A percentile compares a stretch with the other conserved stretches of the same genome.
Evolutionary conservation across 2,888 invertebrate genomes (phyloP).

Genomic region (Scrobipalpa costella): DNA sequence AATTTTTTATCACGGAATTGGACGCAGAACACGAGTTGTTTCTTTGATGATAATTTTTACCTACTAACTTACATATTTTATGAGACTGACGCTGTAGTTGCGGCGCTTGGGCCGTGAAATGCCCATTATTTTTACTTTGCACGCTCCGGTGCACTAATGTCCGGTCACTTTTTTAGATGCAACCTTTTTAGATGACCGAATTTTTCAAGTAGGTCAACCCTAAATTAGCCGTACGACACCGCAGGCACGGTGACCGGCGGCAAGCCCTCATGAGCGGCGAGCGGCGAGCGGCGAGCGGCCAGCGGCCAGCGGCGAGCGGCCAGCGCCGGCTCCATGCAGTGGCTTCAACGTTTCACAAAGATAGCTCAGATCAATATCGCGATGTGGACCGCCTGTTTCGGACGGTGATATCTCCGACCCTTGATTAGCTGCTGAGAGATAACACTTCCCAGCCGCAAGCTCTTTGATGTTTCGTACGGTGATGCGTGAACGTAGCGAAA

Average conservation of each 20-base stretch:
- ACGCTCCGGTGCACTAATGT: slow-evolving; percentile 23
- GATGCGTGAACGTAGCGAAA: slow-evolving; percentile 43
- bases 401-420: slow-evolving; percentile 41
- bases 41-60: slow-evolving; percentile 26
- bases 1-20: slow-evolving; percentile 21
- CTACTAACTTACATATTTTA: slow-evolving; percentile 19
- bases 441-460: slow-evolving; percentile 39
- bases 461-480: slow-evolving; percentile 42
- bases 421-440: slow-evolving; percentile 40
- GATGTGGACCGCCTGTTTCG: slow-evolving; percentile 46
- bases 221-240: slow-evolving; percentile 59
- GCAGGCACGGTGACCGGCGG: slow-evolving; percentile 30
- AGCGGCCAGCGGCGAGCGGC: slow-evolving; percentile 49
- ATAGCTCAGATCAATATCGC: slow-evolving; percentile 62
- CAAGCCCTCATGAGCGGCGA: slow-evolving; percentile 50
- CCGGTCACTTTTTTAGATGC: slow-evolving; percentile 27
- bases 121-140: slow-evolving; percentile 14
- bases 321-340: slow-evolving; percentile 19
- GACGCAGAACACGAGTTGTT: slow-evolving; percentile 22
- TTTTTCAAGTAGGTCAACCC: slow-evolving; percentile 70
- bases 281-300: slow-evolving; percentile 40
- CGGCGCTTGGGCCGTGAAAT: slow-evolving; percentile 10
- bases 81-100: slow-evolving; percentile 12
- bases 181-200: slow-evolving; percentile 57
- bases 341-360: slow-evolving; percentile 57